Evolutionary conservation across 92 coral and sea anemone species (phyloP), one percentile per base, ranked within the genome.

Genomic region (Epizoanthus ramosus): DNA sequence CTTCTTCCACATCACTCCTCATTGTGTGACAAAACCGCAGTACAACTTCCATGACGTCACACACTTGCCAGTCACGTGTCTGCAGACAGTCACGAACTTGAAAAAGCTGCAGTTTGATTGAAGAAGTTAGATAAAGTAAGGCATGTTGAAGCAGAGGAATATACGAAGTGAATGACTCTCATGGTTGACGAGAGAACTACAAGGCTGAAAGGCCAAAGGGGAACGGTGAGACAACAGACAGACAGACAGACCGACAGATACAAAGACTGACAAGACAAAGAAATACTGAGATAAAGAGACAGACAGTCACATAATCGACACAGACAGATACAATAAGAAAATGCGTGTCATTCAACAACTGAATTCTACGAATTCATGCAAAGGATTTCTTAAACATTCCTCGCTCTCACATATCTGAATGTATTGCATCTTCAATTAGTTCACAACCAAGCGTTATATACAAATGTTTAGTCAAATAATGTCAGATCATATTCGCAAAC

Each of bases 11-110:
- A 37, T 63, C 80, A 13, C 60, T 60, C 57, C 80, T 75, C 52
- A 52, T 76, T 54, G 68, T 8, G 18, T 88, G 76, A 57, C 85
- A 68, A 84, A 87, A 88, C 71, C 87, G 94, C 68, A 89, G 79
- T 57, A 93, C 83, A 25, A 85, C 91, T 15, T 80, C 87, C 81
- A 88, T 81, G 75, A 93, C 87, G 91, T 93, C 97, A 86, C 94
- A 74, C 75, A 93, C 85, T 74, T 75, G 83, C 87, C 88, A 85
- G 81, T 85, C 87, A 91, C 91, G 91, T 63, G 89, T 64, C 57
- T 86, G 83, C 61, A 88, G 79, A 43, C 86, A 82, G 28, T 75
- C 83, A 17, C 76, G 85, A 41, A 87, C 79, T 84, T 83, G 85
- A 79, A 87, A 89, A 23, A 93, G 83, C 97, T 93, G 71, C 16